A percentile compares a stretch with the other conserved stretches of the same genome.
Conservation (phyloP, 2,888 invertebrate species). For the Athalia circularis region DNA sequence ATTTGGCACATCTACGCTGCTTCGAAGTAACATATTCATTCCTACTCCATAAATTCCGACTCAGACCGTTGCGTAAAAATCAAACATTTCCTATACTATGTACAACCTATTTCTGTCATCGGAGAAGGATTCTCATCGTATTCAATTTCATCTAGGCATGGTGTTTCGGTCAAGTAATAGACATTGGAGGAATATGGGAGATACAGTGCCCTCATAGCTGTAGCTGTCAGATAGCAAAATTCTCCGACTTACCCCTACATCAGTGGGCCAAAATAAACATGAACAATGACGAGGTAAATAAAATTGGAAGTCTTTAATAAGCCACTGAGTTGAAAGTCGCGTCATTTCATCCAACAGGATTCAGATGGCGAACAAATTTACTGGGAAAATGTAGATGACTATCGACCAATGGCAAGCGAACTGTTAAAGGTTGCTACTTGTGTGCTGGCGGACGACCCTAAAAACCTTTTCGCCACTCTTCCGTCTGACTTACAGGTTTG, state of each 20-base stretch:
- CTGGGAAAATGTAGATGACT: constrained; percentile 49
- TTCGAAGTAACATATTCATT: too few species aligned
- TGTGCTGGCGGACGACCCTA: constrained; percentile 60
- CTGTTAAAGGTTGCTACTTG: constrained; percentile 67
- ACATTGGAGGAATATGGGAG: constrained; percentile 65
- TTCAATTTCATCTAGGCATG: constrained; percentile 55
- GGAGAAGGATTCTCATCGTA: constrained; percentile 1
- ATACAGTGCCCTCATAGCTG: constrained; percentile 67
- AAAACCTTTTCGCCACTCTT: constrained; percentile 60
- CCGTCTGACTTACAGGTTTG: constrained; percentile 65
- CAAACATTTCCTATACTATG: background rate
- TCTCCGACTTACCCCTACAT: constrained; percentile 67
- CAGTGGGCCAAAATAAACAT: constrained; percentile 62
- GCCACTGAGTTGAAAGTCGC: background rate
- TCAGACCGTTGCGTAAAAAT: background rate
- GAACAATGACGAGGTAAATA: constrained; percentile 26
- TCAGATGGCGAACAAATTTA: constrained; percentile 51
- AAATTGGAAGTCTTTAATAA: background rate
- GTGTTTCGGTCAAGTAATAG: constrained; percentile 61
- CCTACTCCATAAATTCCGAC: background rate
- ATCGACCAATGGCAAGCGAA: constrained; percentile 59
- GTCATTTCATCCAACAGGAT: constrained; percentile 42
- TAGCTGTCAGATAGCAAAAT: constrained; percentile 68
- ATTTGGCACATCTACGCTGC: too few species aligned
- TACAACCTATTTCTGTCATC: background rate